Base-by-base conservation (phyloP, 2,888 invertebrate genomes). In the Cerastis leucographa region DNA sequence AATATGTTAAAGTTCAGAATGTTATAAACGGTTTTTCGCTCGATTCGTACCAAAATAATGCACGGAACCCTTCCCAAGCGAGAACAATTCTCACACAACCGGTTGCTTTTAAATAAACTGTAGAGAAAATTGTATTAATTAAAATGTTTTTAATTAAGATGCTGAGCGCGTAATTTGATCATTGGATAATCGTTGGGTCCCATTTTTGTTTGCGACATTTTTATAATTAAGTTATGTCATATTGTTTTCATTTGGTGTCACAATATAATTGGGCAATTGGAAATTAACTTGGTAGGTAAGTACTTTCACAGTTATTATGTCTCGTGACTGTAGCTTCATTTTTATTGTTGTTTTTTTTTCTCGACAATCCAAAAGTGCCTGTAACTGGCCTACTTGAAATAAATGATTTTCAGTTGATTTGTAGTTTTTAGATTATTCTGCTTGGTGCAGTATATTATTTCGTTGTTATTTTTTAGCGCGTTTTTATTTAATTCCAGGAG, bases 111-210 rank as follows among this genome's bases (percentile, higher is more conserved):
- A 66, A 56, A 67, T 70, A 69, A 71, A 64, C 25, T 25, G 51
- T 6, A 17, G 12, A 42, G 66, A 56, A 83, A 81, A 72, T 69
- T 76, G 17, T 42, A 64, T 71, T 81, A 66, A 74, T 74, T 77
- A 72, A 70, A 74, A 74, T 11, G 46, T 69, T 77, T 76, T 81
- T 81, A 85, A 85, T 85, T 83, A 85, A 77, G 62, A 59, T 17
- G 35, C 56, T 67, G 29, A 19, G n/a, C 67, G 54, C 64, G 72
- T 64, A 51, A 84, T 74, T 78, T 69, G 46, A 40, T 67, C 42
- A 54, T 25, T 42, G 14, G 54, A 67, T 83, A 56, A 81, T 71
- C 46, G 54, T 25, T 42, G 67, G 22, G 29, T 29, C 2, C n/a
- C 46, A 64, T 29, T 70, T 69, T 40, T 74, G 68, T 74, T 59